Conservation (phyloP, 2,797 vertebrate species). For the Acanthurus lineatus region DNA sequence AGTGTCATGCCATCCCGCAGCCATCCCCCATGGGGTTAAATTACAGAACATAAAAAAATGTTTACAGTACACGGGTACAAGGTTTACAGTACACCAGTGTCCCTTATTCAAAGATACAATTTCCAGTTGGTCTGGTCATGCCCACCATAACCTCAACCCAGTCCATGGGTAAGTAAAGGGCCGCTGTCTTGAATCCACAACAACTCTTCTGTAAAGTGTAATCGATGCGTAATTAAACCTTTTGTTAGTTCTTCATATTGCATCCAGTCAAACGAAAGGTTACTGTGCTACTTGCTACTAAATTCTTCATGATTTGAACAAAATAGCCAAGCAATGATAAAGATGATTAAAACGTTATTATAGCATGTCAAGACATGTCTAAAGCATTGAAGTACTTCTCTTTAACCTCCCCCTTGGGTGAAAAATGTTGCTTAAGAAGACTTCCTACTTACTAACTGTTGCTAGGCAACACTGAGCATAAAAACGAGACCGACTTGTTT, state of each 20-base stretch:
- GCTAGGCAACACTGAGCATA: background rate
- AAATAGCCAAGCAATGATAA: background rate
- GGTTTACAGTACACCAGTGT: constrained; percentile 24
- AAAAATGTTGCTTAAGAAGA: background rate
- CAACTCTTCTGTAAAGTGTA: background rate
- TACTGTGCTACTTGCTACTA: background rate
- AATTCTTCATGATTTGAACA: background rate
- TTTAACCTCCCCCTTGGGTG: constrained; percentile 8
- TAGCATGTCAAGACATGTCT: background rate
- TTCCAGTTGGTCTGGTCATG: background rate
- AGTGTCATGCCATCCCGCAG: background rate
- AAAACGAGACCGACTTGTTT: constrained; percentile 4
- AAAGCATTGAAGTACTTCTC: background rate
- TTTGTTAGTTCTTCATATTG: background rate
- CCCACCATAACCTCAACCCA: background rate
- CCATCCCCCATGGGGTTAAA: background rate
- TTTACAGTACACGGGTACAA: constrained; percentile 16
- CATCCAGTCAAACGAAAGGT: background rate
- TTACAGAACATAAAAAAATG: background rate
- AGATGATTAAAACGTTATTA: too few relatives aligned
- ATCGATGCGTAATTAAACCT: background rate
- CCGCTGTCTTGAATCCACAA: background rate
- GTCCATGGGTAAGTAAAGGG: background rate
- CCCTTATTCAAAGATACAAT: background rate
- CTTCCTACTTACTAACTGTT: background rate